Evolutionary conservation across 92 coral and sea anemone species (phyloP).

Genomic region (Phenganax marumi): DNA sequence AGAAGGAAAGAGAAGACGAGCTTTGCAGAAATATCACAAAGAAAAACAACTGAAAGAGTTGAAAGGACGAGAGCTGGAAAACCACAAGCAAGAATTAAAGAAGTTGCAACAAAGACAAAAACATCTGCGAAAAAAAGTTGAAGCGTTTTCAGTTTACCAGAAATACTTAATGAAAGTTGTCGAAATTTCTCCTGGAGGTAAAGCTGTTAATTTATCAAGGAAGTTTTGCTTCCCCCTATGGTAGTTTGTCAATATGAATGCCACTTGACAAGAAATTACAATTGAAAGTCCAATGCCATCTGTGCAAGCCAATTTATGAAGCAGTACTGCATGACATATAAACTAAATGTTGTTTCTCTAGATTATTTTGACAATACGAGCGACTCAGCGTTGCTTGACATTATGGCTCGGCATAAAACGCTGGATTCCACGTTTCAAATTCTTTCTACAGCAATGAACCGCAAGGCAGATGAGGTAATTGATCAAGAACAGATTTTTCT

Average conservation of each 20-base stretch:
- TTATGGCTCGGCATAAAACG: slow-evolving; percentile 93
- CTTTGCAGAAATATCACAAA: slow-evolving; percentile 89
- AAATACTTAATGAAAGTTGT: slow-evolving; percentile 75
- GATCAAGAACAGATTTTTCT: too few species aligned
- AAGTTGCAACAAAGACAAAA: slow-evolving; percentile 64
- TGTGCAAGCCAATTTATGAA: neutral
- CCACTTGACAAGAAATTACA: neutral
- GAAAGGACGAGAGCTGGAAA: slow-evolving; percentile 67
- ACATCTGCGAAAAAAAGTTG: slow-evolving; percentile 66
- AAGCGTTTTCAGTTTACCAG: slow-evolving; percentile 75
- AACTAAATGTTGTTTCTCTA: slow-evolving; percentile 8
- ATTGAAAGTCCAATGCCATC: neutral
- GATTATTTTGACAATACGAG: slow-evolving; percentile 84
- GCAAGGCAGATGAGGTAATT: slow-evolving; percentile 80
- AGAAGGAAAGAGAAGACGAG: slow-evolving; percentile 86
- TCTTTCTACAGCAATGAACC: slow-evolving; percentile 71
- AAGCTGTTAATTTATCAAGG: neutral
- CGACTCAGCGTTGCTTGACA: slow-evolving; percentile 88
- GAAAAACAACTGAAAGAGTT: slow-evolving; percentile 77
- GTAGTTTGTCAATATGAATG: too few species aligned
- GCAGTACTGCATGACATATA: neutral
- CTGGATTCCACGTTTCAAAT: slow-evolving; percentile 82
- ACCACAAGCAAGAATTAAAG: slow-evolving; percentile 62
- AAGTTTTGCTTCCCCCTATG: too few species aligned
- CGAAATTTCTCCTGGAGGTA: slow-evolving; percentile 91